Conservation (phyloP, 2,888 invertebrate genomes). For the Nebria brevicollis region DNA sequence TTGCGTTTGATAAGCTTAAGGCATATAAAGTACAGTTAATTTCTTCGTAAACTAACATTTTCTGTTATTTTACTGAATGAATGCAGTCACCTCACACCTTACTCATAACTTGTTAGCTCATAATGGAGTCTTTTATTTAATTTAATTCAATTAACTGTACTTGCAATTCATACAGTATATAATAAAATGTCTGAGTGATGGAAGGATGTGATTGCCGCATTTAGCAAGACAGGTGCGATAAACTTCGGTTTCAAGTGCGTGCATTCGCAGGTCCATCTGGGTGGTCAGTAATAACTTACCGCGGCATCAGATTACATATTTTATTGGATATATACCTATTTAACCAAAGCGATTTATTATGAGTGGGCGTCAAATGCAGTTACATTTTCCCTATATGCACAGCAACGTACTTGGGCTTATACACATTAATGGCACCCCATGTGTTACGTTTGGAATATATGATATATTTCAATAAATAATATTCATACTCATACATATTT, state of each 20-base stretch:
- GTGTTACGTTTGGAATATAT: not conserved
- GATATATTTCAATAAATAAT: not conserved
- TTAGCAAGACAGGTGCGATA: conserved; percentile 14
- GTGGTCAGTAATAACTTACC: conserved; percentile 44
- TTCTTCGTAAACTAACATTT: too few species aligned
- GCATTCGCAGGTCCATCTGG: conserved; percentile 34
- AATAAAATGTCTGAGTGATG: not conserved
- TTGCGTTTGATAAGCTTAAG: too few species aligned
- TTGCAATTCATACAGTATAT: not conserved
- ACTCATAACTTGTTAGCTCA: too few species aligned
- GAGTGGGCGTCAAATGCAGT: conserved; percentile 40
- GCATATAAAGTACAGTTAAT: too few species aligned
- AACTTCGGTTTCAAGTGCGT: conserved; percentile 22
- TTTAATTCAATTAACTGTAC: not conserved
- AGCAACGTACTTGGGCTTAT: not conserved
- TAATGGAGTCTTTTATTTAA: not conserved
- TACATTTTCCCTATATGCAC: conserved; percentile 13
- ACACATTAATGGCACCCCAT: not conserved
- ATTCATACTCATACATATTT: not conserved
- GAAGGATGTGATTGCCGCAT: not conserved
- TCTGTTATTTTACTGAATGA: too few species aligned
- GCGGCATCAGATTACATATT: conserved; percentile 45
- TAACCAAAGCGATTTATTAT: conserved; percentile 42
- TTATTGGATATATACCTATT: conserved; percentile 39
- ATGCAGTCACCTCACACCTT: too few species aligned